Percentiles rank a stretch among this genome's conserved stretches.
phyloP scores from a whole-genome alignment of 2,113 vertebrate genomes.

The Nansenia antarctica region DNA sequence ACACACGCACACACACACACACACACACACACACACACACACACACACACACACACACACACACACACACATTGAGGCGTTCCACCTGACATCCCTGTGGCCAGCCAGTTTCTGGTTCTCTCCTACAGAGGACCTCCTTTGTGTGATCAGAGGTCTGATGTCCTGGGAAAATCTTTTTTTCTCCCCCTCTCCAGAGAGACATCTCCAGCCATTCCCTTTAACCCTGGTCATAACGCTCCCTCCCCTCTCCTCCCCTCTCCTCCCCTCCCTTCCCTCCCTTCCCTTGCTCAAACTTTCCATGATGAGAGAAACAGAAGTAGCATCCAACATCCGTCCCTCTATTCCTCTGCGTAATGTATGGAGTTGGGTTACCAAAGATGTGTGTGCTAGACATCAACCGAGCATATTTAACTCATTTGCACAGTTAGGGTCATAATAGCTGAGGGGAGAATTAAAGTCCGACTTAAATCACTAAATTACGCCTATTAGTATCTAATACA shows the following conservation, averaged over 20 bases:
- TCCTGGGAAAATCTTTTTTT: background rate
- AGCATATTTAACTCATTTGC: conserved; percentile 15
- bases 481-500: too few relatives aligned
- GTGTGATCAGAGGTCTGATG: background rate
- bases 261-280: background rate
- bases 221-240: background rate
- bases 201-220: background rate
- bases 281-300: conserved; percentile 13
- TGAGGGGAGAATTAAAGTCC: background rate
- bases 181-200: background rate
- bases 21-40: too few relatives aligned
- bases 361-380: conserved; percentile 1
- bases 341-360: background rate
- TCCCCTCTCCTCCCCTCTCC: background rate
- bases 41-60: background rate
- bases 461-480: too few relatives aligned
- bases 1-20: background rate
- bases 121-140: background rate
- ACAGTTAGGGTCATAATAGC: background rate
- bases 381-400: conserved; percentile 2
- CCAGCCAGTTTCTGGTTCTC: background rate
- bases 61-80: background rate
- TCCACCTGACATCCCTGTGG: background rate
- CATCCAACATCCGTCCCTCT: background rate
- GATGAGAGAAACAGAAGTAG: conserved; percentile 14